Evolutionary conservation across 2,888 invertebrate species (phyloP), one percentile per base, ranked within the genome.

Genomic region (Taenaris catops): DNA sequence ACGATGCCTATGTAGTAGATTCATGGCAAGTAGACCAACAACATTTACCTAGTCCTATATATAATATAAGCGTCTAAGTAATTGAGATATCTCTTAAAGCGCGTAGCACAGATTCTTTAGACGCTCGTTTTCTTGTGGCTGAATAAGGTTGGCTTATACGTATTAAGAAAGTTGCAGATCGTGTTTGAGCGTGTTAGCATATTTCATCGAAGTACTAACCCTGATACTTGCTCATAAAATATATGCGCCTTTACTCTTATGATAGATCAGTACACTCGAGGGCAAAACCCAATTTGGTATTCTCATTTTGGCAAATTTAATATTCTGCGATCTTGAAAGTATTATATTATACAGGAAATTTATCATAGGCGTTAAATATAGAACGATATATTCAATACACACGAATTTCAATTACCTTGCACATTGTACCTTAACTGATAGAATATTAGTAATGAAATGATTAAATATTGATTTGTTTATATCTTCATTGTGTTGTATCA

Each of bases 141-240:
- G 39, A 38, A 37, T 38, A 38, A 34, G 19, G 25, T 20, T 20
- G 37, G 18, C 34, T 28, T 34, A 41, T 46, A 49, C 48, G 35
- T 54, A 57, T 58, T 44, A 59, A 67, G 74, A 73, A 73, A 75
- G 67, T 68, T 64, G 64, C 40, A 44, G 40, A 51, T 55, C 63
- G 38, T 48, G 55, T 48, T 59, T 48, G 44, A 49, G 47, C 44
- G 43, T 42, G 49, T 46, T 48, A 56, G 52, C 51, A 48, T 59
- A 55, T 53, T 67, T 65, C 59, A 55, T 46, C 49, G 62, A 64
- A 67, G 51, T 52, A 63, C 57, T 64, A 63, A 14, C 14, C 4
- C 14, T 14, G 14, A 14, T 58, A 53, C 52, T 55, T 46, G 43
- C 44, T 52, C 59, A 58, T 59, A 61, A 60, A 57, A 59, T 52